Evolutionary conservation across 2,888 invertebrate species (phyloP).

Genomic region (Elysia crispata): DNA sequence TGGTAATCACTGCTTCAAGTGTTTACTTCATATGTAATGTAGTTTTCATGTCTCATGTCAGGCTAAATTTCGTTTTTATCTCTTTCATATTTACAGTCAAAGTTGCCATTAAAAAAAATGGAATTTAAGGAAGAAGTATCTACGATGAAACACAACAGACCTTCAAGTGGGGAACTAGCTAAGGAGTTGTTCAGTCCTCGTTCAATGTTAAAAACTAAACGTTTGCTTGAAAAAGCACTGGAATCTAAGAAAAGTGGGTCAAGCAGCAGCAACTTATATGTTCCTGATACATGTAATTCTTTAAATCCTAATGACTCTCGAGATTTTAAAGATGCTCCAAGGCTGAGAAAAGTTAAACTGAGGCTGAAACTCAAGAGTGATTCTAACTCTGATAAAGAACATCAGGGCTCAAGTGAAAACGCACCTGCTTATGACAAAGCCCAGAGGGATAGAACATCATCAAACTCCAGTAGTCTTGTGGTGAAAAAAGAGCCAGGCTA

Average conservation of each 20-base stretch:
- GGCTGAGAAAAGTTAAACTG: not conserved
- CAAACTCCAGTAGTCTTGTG: not conserved
- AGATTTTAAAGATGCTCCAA: slow-evolving; percentile 34
- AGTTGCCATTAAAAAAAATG: no score
- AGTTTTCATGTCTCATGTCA: no score
- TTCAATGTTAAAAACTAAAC: not conserved
- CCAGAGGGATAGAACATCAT: not conserved
- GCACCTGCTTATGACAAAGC: not conserved
- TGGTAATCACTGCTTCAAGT: no score
- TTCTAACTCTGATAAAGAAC: not conserved
- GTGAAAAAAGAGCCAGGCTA: not conserved
- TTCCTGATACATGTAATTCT: not conserved
- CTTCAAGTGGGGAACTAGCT: not conserved
- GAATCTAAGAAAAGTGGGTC: not conserved
- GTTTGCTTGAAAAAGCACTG: not conserved
- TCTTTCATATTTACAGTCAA: no score
- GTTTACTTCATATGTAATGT: no score
- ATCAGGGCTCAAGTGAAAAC: not conserved
- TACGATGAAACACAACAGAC: no score
- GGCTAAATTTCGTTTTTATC: no score
- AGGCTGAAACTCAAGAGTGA: slow-evolving; percentile 12
- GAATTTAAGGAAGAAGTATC: no score
- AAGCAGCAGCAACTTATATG: not conserved
- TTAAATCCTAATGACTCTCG: not conserved
- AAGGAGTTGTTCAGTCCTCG: not conserved